Base-by-base conservation (phyloP, 2,888 invertebrate genomes). In the Sialis lutaria region DNA sequence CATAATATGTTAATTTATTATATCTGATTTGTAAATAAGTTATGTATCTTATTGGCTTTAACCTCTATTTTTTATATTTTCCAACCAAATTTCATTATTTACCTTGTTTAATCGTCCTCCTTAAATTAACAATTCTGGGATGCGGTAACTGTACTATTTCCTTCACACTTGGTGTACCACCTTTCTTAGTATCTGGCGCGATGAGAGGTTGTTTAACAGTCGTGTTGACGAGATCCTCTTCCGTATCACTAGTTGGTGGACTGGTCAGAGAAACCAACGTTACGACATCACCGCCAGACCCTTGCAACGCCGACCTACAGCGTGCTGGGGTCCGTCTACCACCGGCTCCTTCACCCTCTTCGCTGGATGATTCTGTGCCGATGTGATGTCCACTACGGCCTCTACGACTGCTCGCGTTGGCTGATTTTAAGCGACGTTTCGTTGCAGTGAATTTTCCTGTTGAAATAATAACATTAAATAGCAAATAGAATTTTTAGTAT, bases 221-320 rank as follows among this genome's bases (percentile, higher is more conserved):
- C 30, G 44, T 45, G 33, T 39, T 45, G 31, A 52, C 52, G 13
- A 54, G 65, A 48, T 68, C 68, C 8, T 69, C 69, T 53, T 78
- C 78, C 13, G 69, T 70, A 48, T 79, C 79, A 56, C 78, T 79
- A 37, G 73, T 76, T 12, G 74, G 73, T 1, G 79, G 77, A 56
- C 78, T 79, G 4, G 79, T 66, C 41, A 81, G 60, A 0, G 79
- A 79, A 0, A 81, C 78, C 70, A 80, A 73, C 0, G 81, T 81
- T 1, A 78, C 71, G 34, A 81, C 66, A 40, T 70, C 71, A 2
- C 57, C 55, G 4, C 58, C 61, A 37, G 56, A 53, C 22, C 22
- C 22, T 22, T 22, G 22, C 4, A 22, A 4, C 30, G 56, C 54
- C 5, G 58, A 55, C 4, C 59, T 57, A 40, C 58, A 55, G 46